Percentiles rank a stretch among this genome's conserved stretches.
phyloP scores from a whole-genome alignment of 1,140 invertebrate genomes.

The Drosophila mojavensis region DNA sequence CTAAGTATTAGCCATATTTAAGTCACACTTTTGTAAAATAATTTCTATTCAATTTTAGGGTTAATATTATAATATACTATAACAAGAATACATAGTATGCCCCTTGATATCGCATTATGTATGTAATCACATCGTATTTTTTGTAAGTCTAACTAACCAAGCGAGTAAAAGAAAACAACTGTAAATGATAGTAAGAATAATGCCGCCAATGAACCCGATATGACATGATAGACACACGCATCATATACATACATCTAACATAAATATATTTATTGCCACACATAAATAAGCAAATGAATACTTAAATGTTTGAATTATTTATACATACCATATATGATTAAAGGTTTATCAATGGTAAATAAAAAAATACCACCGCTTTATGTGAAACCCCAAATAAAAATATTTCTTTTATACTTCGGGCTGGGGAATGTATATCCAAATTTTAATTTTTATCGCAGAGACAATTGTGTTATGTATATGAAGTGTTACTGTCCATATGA shows the following conservation, averaged over 20 bases:
- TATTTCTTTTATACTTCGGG: neutral
- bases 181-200: slow-evolving; percentile 62
- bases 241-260: slow-evolving; percentile 42
- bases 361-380: slow-evolving; percentile 83
- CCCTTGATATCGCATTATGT: slow-evolving; percentile 33
- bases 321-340: slow-evolving; percentile 75
- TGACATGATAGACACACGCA: slow-evolving; percentile 48
- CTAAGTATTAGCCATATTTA: slow-evolving; percentile 52
- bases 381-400: slow-evolving; percentile 69
- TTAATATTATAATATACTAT: slow-evolving; percentile 20
- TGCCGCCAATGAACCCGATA: slow-evolving; percentile 42
- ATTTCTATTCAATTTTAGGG: slow-evolving; percentile 66
- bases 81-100: slow-evolving; percentile 57
- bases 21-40: slow-evolving; percentile 75
- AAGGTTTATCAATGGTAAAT: slow-evolving; percentile 83
- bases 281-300: slow-evolving; percentile 54
- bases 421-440: neutral
- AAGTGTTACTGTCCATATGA: no score
- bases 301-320: slow-evolving; percentile 77
- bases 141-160: slow-evolving; percentile 52
- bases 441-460: no score
- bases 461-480: no score
- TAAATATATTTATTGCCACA: slow-evolving; percentile 47
- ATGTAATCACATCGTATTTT: slow-evolving; percentile 36
- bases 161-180: slow-evolving; percentile 33